Evolutionary conservation across 2,113 vertebrate species (phyloP).

Genomic region (Loxodonta africana): DNA sequence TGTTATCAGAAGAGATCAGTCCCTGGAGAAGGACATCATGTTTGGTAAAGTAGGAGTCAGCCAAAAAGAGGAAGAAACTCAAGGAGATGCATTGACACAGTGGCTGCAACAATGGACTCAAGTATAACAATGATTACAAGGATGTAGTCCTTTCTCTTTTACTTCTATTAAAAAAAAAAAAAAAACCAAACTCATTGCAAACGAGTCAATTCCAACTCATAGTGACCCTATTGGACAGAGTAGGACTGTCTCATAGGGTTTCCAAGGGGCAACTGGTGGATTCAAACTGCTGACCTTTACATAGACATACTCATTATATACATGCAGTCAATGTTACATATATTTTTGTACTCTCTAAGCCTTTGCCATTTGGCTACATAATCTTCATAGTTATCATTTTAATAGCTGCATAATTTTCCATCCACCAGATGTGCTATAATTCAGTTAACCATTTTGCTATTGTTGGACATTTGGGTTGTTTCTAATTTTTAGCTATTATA

Average conservation of each 20-base stretch:
- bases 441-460: conserved; percentile 43
- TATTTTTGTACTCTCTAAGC: conserved; percentile 16
- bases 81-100: no score
- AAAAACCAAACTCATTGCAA: no score
- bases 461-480: neutral
- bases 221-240: no score
- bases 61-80: no score
- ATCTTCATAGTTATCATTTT: conserved; percentile 54
- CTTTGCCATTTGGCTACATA: conserved; percentile 19
- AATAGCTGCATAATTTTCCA: conserved; percentile 63
- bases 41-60: no score
- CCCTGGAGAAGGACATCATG: no score
- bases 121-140: no score
- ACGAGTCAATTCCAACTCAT: no score
- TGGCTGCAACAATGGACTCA: no score
- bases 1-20: no score
- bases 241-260: no score
- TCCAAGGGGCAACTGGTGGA: no score
- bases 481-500: conserved; percentile 38
- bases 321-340: neutral
- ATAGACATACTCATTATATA: neutral
- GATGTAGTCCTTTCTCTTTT: neutral
- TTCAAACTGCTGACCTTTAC: neutral
- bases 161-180: neutral
- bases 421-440: conserved; percentile 37